Percentiles rank a stretch among this genome's conserved stretches.
Conservation (phyloP, 2,113 vertebrate species). For the Drymodes brunneopygia region DNA sequence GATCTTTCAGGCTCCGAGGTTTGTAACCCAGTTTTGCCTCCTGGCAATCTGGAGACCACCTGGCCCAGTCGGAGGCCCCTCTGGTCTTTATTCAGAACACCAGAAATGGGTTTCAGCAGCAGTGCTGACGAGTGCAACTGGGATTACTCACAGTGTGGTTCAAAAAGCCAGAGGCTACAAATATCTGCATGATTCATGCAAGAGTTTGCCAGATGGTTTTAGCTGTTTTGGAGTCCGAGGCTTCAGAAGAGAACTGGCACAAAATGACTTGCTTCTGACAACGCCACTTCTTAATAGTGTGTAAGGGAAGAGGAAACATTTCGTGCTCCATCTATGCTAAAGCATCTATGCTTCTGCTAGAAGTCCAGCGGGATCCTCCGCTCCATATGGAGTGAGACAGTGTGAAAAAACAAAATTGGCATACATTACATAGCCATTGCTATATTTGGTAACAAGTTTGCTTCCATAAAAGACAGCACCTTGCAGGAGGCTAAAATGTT, state of each 20-base stretch:
- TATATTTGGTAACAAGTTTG: not conserved
- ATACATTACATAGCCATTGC: not conserved
- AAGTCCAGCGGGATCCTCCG: not conserved
- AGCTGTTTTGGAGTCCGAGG: not conserved
- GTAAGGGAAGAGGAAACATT: not conserved
- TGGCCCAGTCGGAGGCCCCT: not conserved
- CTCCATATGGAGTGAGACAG: not conserved
- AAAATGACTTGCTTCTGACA: not conserved
- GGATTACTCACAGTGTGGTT: not conserved
- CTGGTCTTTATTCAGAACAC: accelerated
- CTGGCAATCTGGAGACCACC: not conserved
- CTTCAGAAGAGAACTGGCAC: not conserved
- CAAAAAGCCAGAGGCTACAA: constrained; percentile 23
- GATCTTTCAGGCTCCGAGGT: accelerated
- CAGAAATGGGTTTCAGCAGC: not conserved
- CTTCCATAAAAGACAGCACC: not conserved
- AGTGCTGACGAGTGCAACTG: not conserved
- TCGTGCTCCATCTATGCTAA: accelerated
- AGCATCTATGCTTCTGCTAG: not conserved
- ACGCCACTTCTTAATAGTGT: not conserved
- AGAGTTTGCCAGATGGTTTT: not conserved
- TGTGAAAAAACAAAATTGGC: not conserved
- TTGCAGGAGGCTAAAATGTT: not conserved
- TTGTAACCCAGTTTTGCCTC: not conserved
- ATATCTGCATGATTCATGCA: constrained; percentile 2